Base-by-base conservation (phyloP, 1,140 invertebrate species). In the Magallana angulata region DNA sequence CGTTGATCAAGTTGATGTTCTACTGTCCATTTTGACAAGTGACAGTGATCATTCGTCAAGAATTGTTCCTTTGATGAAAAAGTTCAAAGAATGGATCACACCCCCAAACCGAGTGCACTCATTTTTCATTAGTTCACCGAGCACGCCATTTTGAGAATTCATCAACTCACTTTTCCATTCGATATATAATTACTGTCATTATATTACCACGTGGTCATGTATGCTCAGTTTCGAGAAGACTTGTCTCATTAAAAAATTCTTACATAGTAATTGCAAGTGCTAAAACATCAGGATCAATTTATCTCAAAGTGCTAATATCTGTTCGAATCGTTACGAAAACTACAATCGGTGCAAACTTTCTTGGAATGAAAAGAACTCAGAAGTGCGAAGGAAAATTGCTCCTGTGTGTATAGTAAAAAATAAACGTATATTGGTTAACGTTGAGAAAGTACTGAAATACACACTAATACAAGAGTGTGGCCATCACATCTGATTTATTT, bases 1-100 rank as follows among this genome's bases (percentile, higher is more conserved):
- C 36, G 0, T 48, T 48, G 36, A 48, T 48, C 36, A 48, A 48
- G 36, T 48, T 48, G 36, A 48, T 48, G 36, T 48, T 48, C 5
- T 48, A 48, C 36, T 48, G 36, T 48, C 36, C 36, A 48, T 76
- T 30, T 76, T 76, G 1, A 24, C 68, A 76, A 30, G 68, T 76
- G 68, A 76, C 7, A 30, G 24, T 30, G 24, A 76, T 18, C 18
- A 12, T 8, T 30, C 68, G 30, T 8, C 18, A 48, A 11, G 24
- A 4, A 36, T 76, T 30, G 14, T 76, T 30, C 36, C 24, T 76
- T 76, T 76, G 68, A 76, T 76, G 68, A 30, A 12, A 30, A 68
- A 76, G 68, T 76, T 76, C 36, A 12, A 76, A 76, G 68, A 76
- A 76, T 76, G 30, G 9, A 76, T 76, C 68, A 76, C 68, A 76